Evolutionary conservation across 2,797 vertebrate genomes (phyloP).

Genomic region (Neosalanx taihuensis): DNA sequence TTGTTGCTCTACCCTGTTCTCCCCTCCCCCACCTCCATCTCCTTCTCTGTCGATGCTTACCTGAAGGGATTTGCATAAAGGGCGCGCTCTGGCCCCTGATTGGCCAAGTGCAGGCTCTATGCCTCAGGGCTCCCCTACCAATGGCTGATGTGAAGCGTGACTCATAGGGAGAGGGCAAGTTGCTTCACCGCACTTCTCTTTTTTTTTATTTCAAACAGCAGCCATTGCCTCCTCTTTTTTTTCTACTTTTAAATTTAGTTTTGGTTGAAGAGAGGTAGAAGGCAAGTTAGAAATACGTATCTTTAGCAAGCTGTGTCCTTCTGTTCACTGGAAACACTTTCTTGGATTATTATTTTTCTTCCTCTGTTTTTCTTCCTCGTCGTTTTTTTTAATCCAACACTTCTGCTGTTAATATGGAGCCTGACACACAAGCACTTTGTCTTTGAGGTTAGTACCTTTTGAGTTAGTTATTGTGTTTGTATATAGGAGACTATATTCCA

Average conservation of each 20-base stretch:
- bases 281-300: conserved; percentile 48
- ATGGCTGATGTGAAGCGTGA: conserved; percentile 72
- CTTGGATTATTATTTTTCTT: conserved; percentile 68
- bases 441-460: conserved; percentile 73
- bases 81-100: conserved; percentile 63
- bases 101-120: conserved; percentile 67
- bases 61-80: conserved; percentile 77
- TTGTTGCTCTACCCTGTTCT: conserved; percentile 56
- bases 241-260: conserved; percentile 50
- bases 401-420: conserved; percentile 67
- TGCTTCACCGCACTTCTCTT: conserved; percentile 76
- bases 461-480: conserved; percentile 21
- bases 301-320: conserved; percentile 48
- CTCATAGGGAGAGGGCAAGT: conserved; percentile 78
- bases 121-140: conserved; percentile 65
- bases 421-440: conserved; percentile 60
- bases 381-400: conserved; percentile 55
- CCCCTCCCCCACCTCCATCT: conserved; percentile 59
- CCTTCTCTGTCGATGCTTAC: conserved; percentile 60
- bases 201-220: conserved; percentile 70
- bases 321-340: conserved; percentile 48
- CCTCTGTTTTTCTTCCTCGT: conserved; percentile 27
- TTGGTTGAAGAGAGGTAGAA: conserved; percentile 57
- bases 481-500: conserved; percentile 1
- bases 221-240: conserved; percentile 63